Percentiles rank a stretch among this genome's conserved stretches.
phyloP scores from a whole-genome alignment of 2,797 vertebrate species.

The Phaenicophaeus curvirostris region DNA sequence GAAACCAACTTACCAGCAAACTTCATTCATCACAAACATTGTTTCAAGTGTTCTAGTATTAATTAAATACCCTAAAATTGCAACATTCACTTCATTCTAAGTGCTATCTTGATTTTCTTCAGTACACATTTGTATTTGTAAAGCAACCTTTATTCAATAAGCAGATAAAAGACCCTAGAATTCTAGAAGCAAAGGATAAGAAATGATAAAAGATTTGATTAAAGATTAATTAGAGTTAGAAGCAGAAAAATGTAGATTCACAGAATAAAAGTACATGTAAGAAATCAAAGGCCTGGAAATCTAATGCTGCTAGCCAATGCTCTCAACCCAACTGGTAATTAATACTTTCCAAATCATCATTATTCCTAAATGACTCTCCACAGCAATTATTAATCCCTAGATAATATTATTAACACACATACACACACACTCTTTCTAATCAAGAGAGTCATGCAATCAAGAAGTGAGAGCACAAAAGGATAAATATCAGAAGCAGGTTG shows the following conservation, averaged over 20 bases:
- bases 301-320: not conserved
- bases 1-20: not conserved
- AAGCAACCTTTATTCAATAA: not conserved
- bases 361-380: slow-evolving; percentile 38
- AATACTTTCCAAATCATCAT: slow-evolving; percentile 45
- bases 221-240: not conserved
- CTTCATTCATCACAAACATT: not conserved
- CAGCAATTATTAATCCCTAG: slow-evolving; percentile 34
- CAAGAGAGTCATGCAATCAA: accelerated
- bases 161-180: not conserved
- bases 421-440: not conserved
- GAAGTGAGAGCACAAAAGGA: not conserved
- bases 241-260: not conserved
- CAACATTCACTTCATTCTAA: not conserved
- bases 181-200: not conserved
- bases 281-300: slow-evolving; percentile 44
- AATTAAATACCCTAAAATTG: not conserved
- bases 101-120: not conserved
- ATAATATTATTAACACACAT: slow-evolving; percentile 9
- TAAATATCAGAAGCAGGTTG: not conserved
- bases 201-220: not conserved
- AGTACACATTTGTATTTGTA: not conserved
- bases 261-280: not conserved
- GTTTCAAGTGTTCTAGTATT: not conserved
- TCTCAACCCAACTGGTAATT: slow-evolving; percentile 21